Conservation (phyloP, 2,888 invertebrate genomes). For the Agrilus biguttatus region DNA sequence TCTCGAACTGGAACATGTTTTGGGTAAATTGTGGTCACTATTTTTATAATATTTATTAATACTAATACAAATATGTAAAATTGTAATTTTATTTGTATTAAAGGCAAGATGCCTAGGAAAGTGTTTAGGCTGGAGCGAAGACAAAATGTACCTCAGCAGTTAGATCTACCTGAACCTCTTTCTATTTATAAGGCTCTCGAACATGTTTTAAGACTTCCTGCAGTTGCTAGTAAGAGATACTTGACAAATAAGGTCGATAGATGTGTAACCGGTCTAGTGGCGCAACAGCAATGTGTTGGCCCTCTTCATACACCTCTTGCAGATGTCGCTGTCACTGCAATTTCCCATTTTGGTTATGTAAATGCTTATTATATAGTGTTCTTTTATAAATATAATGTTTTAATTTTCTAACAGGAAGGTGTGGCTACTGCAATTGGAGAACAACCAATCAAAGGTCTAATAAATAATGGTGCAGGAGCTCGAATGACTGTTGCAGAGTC, state of each 20-base stretch:
- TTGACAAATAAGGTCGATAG: conserved; percentile 92
- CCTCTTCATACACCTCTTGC: conserved; percentile 92
- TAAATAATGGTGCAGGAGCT: conserved; percentile 76
- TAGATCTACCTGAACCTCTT: conserved; percentile 36
- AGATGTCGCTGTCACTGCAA: conserved; percentile 81
- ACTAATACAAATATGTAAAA: too few species aligned
- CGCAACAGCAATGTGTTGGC: conserved; percentile 97
- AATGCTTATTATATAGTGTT: conserved; percentile 13
- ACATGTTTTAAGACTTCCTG: conserved; percentile 71
- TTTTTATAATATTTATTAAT: not conserved
- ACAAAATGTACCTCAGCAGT: conserved; percentile 15
- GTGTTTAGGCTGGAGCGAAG: conserved; percentile 36
- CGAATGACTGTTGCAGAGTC: conserved; percentile 92
- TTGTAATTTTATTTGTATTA: conserved; percentile 24
- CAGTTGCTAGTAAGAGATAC: conserved; percentile 90
- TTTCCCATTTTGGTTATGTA: conserved; percentile 67
- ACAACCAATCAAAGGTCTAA: conserved; percentile 86
- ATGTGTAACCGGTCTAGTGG: conserved; percentile 88
- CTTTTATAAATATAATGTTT: not conserved
- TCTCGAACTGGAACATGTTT: conserved; percentile 73
- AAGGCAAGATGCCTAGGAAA: conserved; percentile 67
- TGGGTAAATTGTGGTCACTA: conserved; percentile 44
- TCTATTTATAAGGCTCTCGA: conserved; percentile 55
- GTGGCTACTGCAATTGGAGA: conserved; percentile 93
- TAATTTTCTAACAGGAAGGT: conserved; percentile 39